A percentile compares a stretch with the other conserved stretches of the same genome.
Evolutionary conservation across 2,888 invertebrate species (phyloP).

Genomic region (Flabesymbios commensalis): DNA sequence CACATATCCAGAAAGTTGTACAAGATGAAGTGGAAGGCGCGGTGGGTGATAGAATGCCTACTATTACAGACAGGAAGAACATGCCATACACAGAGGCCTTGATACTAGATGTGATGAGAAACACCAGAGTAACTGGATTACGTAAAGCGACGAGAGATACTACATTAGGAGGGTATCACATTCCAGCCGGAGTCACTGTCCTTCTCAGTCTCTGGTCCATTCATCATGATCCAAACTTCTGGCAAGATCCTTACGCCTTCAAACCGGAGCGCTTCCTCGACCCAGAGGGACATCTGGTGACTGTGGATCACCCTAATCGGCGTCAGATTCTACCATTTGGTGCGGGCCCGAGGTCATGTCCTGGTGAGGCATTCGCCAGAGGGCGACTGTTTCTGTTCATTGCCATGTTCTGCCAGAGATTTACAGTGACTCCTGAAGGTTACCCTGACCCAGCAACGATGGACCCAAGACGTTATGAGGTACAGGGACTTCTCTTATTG

Average conservation of each 20-base stretch:
- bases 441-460: too few species aligned
- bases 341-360: too few species aligned
- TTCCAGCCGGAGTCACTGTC: slow-evolving; percentile 44
- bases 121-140: slow-evolving; percentile 48
- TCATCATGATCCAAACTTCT: slow-evolving; percentile 41
- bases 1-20: slow-evolving; percentile 43
- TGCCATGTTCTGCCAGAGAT: too few species aligned
- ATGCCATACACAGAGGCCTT: slow-evolving; percentile 47
- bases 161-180: slow-evolving; percentile 35
- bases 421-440: too few species aligned
- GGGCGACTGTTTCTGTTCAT: too few species aligned
- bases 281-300: too few species aligned
- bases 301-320: too few species aligned
- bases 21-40: slow-evolving; percentile 42
- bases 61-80: slow-evolving; percentile 34
- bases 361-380: too few species aligned
- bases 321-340: too few species aligned
- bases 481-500: too few species aligned
- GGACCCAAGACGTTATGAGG: too few species aligned
- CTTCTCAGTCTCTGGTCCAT: slow-evolving; percentile 51
- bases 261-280: slow-evolving; percentile 43
- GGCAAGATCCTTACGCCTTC: slow-evolving; percentile 46
- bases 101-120: slow-evolving; percentile 44
- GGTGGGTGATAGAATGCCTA: slow-evolving; percentile 38
- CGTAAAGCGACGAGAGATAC: slow-evolving; percentile 45